Evolutionary conservation across 1,140 invertebrate genomes (phyloP).

Genomic region (Zaprionus davidi): DNA sequence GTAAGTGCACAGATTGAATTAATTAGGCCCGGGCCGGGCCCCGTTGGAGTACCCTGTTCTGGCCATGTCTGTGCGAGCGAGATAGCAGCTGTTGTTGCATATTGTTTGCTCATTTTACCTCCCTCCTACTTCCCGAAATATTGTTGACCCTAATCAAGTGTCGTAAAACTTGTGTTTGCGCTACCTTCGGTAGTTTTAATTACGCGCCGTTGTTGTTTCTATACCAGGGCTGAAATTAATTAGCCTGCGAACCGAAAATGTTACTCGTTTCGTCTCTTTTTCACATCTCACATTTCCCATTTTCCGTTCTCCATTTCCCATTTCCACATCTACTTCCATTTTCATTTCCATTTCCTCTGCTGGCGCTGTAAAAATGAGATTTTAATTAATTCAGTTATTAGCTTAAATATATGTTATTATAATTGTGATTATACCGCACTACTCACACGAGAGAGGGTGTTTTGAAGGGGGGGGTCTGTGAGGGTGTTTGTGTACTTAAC

Average conservation of each 20-base stretch:
- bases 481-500: constrained; percentile 25
- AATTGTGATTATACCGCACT: constrained; percentile 32
- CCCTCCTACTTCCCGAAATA: not conserved
- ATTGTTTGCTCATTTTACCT: constrained; percentile 42
- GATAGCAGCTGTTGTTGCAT: constrained; percentile 41
- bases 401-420: constrained; percentile 77
- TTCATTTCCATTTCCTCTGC: constrained; percentile 28
- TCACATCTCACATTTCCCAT: not conserved
- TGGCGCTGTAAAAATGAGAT: constrained; percentile 68
- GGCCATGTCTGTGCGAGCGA: constrained; percentile 30
- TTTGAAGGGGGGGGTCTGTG: not conserved
- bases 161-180: constrained; percentile 70
- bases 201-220: constrained; percentile 41
- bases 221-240: constrained; percentile 64
- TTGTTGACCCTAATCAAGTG: constrained; percentile 76
- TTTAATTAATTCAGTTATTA: constrained; percentile 83
- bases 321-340: constrained; percentile 28
- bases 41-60: not conserved
- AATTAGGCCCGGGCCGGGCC: constrained; percentile 51
- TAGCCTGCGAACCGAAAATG: constrained; percentile 47
- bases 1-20: constrained; percentile 84
- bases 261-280: constrained; percentile 11
- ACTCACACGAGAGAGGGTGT: not conserved
- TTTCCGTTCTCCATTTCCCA: constrained; percentile 14
- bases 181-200: constrained; percentile 64